Base-by-base conservation (phyloP, 2,888 invertebrate species). In the Hybos culiciformis region DNA sequence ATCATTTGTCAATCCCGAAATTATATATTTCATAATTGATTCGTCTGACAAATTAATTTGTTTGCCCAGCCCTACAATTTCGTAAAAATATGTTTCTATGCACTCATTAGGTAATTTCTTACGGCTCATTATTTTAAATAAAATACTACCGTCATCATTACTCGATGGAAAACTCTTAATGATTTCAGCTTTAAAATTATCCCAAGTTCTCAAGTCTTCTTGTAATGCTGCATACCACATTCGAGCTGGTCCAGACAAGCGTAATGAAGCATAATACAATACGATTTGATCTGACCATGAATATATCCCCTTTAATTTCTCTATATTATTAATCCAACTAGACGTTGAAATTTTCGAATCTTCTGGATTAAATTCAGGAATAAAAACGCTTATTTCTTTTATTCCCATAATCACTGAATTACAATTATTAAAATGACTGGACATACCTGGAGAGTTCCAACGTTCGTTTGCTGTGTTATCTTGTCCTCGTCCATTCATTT, bases 221-320 rank as follows among this genome's bases (percentile, higher is more conserved):
- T 39, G 39, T 1, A 12, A 15, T 2, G 14, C 15, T 19, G 17
- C 19, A n/a, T 19, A 39, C 39, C 39, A 39, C 7, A 18, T 18
- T 15, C 29, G 19, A n/a, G 31, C 39, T 12, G 39, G 29, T 8
- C 39, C 39, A 9, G 17, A 17, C 17, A 39, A 20, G 18, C 39
- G 24, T 19, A 39, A 39, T 11, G 39, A 39, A 2, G 39, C 39
- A 29, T 39, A 39, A 29, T 31, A 21, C 26, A 39, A 39, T 18
- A 31, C 31, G 29, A 15, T 20, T 11, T 39, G 18, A 2, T 39
- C 31, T 11, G 18, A 20, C 39, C 39, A 39, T 12, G n/a, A 18
- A 31, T 39, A 39, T 2, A 26, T 23, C 15, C 17, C 14, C 19
- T 29, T 39, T 7, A 39, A 18, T 9, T 23, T 23, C 17, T 39